phyloP scores from a whole-genome alignment of 2,888 invertebrate species.

The Cheilosia vulpina region DNA sequence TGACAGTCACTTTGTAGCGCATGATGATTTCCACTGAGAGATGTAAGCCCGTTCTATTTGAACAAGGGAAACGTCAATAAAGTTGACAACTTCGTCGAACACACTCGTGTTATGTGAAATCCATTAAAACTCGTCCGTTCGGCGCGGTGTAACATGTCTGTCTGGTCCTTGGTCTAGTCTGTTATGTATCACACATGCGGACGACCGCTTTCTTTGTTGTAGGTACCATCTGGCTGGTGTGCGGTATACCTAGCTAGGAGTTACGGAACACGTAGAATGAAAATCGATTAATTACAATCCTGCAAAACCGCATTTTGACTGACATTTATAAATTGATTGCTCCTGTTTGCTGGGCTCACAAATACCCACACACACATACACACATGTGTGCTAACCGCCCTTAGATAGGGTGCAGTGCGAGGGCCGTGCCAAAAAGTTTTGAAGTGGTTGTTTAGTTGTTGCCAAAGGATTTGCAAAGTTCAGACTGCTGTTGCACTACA shows the following conservation, averaged over 20 bases:
- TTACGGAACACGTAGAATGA: slow-evolving; percentile 73
- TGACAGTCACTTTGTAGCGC: slow-evolving; percentile 64
- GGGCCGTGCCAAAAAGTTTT: slow-evolving; percentile 60
- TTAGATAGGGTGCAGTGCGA: background rate
- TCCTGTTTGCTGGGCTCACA: slow-evolving; percentile 66
- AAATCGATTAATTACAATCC: slow-evolving; percentile 79
- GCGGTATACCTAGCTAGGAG: background rate
- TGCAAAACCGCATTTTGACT: slow-evolving; percentile 79
- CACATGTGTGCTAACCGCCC: slow-evolving; percentile 18
- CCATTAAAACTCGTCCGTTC: slow-evolving; percentile 56
- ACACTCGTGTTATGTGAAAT: slow-evolving; percentile 72
- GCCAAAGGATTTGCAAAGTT: slow-evolving; percentile 76
- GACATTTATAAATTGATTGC: slow-evolving; percentile 79
- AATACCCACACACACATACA: slow-evolving; percentile 77
- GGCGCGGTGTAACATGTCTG: background rate
- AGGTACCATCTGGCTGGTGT: background rate
- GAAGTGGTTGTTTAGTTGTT: slow-evolving; percentile 79
- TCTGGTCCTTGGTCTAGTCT: background rate
- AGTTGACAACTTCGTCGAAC: slow-evolving; percentile 69
- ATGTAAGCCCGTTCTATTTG: slow-evolving; percentile 52
- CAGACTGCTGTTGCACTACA: slow-evolving; percentile 39
- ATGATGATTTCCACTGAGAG: slow-evolving; percentile 66
- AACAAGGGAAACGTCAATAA: slow-evolving; percentile 72
- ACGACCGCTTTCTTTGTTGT: slow-evolving; percentile 32
- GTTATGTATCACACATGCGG: slow-evolving; percentile 20